Percentiles rank a stretch among this genome's conserved stretches.
phyloP scores from a whole-genome alignment of 2,113 vertebrate species.

The Ammodytes marinus region DNA sequence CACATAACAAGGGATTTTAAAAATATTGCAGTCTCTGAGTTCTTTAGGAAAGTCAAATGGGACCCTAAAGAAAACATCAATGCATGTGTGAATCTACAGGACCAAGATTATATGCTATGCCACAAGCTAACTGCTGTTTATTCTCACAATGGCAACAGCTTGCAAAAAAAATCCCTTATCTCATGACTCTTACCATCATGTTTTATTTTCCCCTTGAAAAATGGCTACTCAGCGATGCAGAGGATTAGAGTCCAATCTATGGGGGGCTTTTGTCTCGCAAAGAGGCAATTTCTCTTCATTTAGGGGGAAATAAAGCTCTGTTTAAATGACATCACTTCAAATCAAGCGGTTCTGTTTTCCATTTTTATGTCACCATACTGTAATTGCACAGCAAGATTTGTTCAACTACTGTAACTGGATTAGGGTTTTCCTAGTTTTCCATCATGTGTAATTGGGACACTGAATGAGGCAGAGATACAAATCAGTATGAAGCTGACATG shows the following conservation, averaged over 20 bases:
- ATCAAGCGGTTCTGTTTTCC: constrained; percentile 52
- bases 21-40: constrained; percentile 25
- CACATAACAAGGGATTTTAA: constrained; percentile 21
- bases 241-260: constrained; percentile 68
- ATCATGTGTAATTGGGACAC: constrained; percentile 18
- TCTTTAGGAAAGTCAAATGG: constrained; percentile 29
- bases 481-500: constrained; percentile 24
- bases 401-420: constrained; percentile 41
- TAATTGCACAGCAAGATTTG: constrained; percentile 44
- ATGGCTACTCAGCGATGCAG: constrained; percentile 69
- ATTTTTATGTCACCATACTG: constrained; percentile 34
- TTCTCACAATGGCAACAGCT: constrained; percentile 57
- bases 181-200: constrained; percentile 72
- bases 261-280: constrained; percentile 60
- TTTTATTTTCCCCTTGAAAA: constrained; percentile 72
- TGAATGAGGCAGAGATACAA: constrained; percentile 38
- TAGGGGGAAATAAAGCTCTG: constrained; percentile 60
- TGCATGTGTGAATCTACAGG: constrained; percentile 32
- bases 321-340: constrained; percentile 61
- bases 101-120: constrained; percentile 42
- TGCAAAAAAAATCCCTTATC: constrained; percentile 60
- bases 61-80: constrained; percentile 17
- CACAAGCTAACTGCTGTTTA: constrained; percentile 51
- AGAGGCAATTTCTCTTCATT: constrained; percentile 68
- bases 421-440: constrained; percentile 33